These are phyloP conservation scores for Erythrocebus patas DNA, from an alignment of 2,113 vertebrate species.

Conservation along the genomic window DNA sequence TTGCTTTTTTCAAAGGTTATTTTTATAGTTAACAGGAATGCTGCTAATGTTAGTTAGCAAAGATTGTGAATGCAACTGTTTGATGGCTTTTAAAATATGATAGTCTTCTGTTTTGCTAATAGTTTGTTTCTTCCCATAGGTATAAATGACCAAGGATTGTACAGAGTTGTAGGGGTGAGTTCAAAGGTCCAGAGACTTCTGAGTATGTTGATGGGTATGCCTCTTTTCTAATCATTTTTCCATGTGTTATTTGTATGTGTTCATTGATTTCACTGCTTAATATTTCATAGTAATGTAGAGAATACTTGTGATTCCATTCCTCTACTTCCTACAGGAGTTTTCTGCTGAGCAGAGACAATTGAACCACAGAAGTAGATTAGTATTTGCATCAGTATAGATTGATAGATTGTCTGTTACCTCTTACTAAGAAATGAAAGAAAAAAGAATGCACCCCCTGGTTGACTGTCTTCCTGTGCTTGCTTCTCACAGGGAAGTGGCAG, in stretches of 20 bases:
- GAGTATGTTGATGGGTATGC: conserved; percentile 95
- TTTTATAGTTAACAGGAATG: conserved; percentile 19
- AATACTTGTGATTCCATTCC: neutral
- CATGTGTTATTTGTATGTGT: conserved; percentile 61
- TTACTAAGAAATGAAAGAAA: neutral
- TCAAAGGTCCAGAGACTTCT: conserved; percentile 99
- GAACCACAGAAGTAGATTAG: neutral
- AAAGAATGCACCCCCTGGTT: neutral
- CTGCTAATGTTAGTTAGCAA: conserved; percentile 42
- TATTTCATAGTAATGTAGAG: neutral
- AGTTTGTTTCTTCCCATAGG: conserved; percentile 82
- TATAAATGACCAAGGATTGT: conserved; percentile 98
- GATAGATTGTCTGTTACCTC: neutral
- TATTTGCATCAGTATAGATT: neutral
- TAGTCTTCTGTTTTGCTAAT: conserved; percentile 44
- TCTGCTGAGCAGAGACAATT: neutral
- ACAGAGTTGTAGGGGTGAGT: conserved; percentile 98
- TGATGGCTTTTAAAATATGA: neutral
- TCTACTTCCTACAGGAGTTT: neutral
- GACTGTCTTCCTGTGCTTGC: conserved; percentile 28
- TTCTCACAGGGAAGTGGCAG: conserved; percentile 48
- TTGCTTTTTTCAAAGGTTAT: conserved; percentile 53
- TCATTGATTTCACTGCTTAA: conserved; percentile 27
- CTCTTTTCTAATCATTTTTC: conserved; percentile 83
- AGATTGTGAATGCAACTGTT: conserved; percentile 30